Percentiles rank a stretch among this genome's conserved stretches.
Conservation (phyloP, 2,888 invertebrate genomes). For the Tubulanus polymorphus region DNA sequence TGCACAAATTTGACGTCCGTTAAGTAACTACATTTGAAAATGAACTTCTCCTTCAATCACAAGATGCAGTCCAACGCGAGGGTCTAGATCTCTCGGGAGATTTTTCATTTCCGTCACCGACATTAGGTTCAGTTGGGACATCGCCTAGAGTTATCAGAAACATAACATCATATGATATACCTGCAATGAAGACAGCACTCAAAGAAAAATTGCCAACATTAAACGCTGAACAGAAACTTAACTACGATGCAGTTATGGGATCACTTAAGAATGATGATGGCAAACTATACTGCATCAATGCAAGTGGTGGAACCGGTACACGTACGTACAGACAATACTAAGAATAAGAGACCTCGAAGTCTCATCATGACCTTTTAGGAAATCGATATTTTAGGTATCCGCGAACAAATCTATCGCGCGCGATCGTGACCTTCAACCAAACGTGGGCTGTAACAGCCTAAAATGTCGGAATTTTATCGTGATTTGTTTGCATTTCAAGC, state of each 20-base stretch:
- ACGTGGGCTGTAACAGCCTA: no score
- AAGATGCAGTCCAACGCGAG: not conserved
- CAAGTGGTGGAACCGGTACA: constrained; percentile 8
- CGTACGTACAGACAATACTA: no score
- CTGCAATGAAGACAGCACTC: not conserved
- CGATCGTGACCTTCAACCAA: no score
- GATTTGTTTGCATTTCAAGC: no score
- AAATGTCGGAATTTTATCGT: no score
- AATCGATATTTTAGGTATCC: no score
- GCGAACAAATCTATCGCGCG: no score
- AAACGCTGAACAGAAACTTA: not conserved
- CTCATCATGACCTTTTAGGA: no score
- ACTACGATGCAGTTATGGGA: not conserved
- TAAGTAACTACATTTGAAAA: not conserved
- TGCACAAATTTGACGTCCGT: not conserved
- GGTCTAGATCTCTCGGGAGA: not conserved
- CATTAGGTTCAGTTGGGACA: not conserved
- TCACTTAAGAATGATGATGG: not conserved
- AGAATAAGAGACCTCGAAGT: no score
- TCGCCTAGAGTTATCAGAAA: not conserved
- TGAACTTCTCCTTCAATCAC: not conserved
- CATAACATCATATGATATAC: not conserved
- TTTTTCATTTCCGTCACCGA: not conserved
- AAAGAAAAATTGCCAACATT: not conserved
- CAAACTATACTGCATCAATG: not conserved